Evolutionary conservation across 2,888 invertebrate genomes (phyloP).

Genomic region (Cephus nigrinus): DNA sequence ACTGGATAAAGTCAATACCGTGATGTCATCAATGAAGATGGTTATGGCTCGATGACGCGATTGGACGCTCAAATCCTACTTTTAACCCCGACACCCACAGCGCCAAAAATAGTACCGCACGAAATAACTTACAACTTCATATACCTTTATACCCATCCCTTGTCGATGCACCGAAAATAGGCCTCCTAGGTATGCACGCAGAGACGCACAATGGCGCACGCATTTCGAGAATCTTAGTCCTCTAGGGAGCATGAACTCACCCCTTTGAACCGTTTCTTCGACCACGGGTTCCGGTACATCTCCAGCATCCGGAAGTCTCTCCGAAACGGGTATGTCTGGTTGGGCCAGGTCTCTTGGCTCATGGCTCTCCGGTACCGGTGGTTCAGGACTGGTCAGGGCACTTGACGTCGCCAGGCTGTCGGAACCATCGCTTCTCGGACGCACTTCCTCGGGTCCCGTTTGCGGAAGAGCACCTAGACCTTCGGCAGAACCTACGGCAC

Average conservation of each 20-base stretch:
- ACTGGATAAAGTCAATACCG: constrained; percentile 9
- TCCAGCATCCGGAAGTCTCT: constrained; percentile 64
- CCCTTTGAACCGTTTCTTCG: constrained; percentile 69
- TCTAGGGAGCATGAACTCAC: constrained; percentile 56
- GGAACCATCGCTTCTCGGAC: constrained; percentile 66
- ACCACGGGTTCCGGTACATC: constrained; percentile 67
- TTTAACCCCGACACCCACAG: constrained; percentile 28
- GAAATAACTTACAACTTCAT: constrained; percentile 41
- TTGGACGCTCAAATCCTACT: constrained; percentile 36
- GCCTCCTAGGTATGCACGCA: constrained; percentile 4
- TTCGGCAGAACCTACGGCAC: constrained; percentile 73
- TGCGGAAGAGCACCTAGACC: constrained; percentile 61
- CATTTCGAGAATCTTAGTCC: not conserved
- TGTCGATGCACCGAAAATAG: constrained; percentile 38
- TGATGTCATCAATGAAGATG: constrained; percentile 49
- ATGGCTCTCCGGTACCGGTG: constrained; percentile 67
- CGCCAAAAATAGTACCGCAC: constrained; percentile 38
- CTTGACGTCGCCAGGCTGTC: constrained; percentile 68
- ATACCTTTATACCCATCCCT: constrained; percentile 33
- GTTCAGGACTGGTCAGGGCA: constrained; percentile 69
- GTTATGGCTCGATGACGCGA: constrained; percentile 38
- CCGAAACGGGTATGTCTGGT: constrained; percentile 33
- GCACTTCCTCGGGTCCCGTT: constrained; percentile 43
- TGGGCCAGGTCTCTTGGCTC: constrained; percentile 59
- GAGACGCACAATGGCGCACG: not conserved